These are phyloP conservation scores for Gasteruption jaculator DNA, from an alignment of 2,888 invertebrate species.

Conservation along the genomic window DNA sequence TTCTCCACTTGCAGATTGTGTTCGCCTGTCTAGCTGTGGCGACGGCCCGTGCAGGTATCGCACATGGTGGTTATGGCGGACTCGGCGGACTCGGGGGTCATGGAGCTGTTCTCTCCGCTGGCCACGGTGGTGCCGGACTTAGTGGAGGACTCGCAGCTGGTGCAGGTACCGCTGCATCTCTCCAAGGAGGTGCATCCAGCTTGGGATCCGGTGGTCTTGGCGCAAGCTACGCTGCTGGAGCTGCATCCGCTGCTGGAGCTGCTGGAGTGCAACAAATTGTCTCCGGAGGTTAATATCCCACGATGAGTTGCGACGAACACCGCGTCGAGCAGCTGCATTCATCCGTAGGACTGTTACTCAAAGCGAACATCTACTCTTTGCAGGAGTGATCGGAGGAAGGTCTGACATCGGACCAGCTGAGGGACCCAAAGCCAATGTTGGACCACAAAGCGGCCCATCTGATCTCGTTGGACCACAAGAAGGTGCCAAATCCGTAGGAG, in stretches of 20 bases:
- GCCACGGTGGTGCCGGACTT: slow-evolving; percentile 42
- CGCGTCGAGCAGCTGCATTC: not conserved
- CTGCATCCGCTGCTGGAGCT: slow-evolving; percentile 47
- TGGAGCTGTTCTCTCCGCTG: slow-evolving; percentile 30
- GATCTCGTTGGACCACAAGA: slow-evolving; percentile 50
- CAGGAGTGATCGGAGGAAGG: slow-evolving; percentile 47
- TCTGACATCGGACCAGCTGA: slow-evolving; percentile 51
- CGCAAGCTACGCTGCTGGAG: slow-evolving; percentile 50
- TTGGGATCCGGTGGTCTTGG: slow-evolving; percentile 50
- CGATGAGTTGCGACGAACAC: too few species aligned
- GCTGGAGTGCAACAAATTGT: slow-evolving; percentile 50
- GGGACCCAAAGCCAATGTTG: slow-evolving; percentile 50
- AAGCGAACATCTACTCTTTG: too few species aligned
- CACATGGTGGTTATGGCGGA: slow-evolving; percentile 40
- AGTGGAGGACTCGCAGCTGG: slow-evolving; percentile 49
- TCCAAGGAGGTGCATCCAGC: slow-evolving; percentile 49
- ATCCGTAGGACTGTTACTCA: not conserved
- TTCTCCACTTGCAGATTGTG: slow-evolving; percentile 40
- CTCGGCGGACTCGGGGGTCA: slow-evolving; percentile 32
- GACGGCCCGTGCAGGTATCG: slow-evolving; percentile 48
- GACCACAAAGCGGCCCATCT: slow-evolving; percentile 49
- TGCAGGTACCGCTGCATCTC: slow-evolving; percentile 46
- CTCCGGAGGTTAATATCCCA: slow-evolving; percentile 42
- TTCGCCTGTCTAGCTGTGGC: slow-evolving; percentile 51
- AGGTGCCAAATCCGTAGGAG: slow-evolving; percentile 48